Conservation (phyloP, 1,140 invertebrate genomes). For the Scaptomyza hsui region DNA sequence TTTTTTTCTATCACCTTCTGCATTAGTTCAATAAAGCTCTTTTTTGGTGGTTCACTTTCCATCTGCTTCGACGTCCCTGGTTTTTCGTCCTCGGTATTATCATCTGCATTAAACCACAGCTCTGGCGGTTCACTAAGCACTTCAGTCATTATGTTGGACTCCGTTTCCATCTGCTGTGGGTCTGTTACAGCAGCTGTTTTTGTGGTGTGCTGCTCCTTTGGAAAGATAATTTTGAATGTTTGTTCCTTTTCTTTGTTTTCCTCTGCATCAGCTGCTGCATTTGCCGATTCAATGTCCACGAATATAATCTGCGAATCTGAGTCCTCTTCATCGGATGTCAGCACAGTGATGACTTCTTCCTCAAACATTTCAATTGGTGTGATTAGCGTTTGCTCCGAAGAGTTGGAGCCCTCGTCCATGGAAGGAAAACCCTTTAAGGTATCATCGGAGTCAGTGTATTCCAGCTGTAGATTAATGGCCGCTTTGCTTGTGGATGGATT, state of each 20-base stretch:
- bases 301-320: slow-evolving; percentile 68
- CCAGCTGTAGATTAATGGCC: slow-evolving; percentile 28
- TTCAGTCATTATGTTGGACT: neutral
- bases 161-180: neutral
- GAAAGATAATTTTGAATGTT: slow-evolving; percentile 21
- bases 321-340: slow-evolving; percentile 29
- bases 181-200: neutral
- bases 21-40: neutral
- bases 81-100: neutral
- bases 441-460: slow-evolving; percentile 49
- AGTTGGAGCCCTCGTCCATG: slow-evolving; percentile 2
- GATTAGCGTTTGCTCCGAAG: neutral
- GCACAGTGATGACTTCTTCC: slow-evolving; percentile 25
- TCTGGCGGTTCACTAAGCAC: neutral
- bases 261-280: neutral
- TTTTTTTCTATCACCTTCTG: neutral
- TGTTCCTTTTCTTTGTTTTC: neutral
- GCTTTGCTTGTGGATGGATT: slow-evolving; percentile 25
- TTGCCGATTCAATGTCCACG: slow-evolving; percentile 54
- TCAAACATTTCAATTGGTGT: slow-evolving; percentile 7
- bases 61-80: no score
- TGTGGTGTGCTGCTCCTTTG: slow-evolving; percentile 2
- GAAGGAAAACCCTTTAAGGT: slow-evolving; percentile 7
- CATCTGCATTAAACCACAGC: slow-evolving; percentile 8
- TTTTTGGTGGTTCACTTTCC: no score